Evolutionary conservation across 30 jellyfish, hydroid and myxozoan species (phyloP).

Genomic region (Aurelia sp.): DNA sequence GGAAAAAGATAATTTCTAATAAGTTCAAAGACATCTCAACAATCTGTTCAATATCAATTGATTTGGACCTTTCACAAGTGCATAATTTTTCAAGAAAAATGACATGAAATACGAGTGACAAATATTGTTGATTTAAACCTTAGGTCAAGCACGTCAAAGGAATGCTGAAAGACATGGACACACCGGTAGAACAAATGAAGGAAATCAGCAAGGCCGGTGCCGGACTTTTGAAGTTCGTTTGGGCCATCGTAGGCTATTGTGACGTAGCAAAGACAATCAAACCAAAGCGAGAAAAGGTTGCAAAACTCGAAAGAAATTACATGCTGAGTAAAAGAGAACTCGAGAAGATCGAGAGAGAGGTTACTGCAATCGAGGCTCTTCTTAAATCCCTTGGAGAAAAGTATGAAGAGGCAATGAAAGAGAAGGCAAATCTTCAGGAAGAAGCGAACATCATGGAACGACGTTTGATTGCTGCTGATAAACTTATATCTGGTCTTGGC

Average conservation of each 20-base stretch:
- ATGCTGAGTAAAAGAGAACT: conserved; percentile 92
- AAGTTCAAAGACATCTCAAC: no score
- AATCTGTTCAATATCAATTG: background rate
- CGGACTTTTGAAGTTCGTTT: conserved; percentile 87
- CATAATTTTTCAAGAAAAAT: background rate
- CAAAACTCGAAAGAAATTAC: conserved; percentile 87
- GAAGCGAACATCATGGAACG: conserved; percentile 98
- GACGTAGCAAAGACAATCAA: conserved; percentile 93
- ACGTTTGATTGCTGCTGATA: conserved; percentile 97
- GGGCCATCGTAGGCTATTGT: conserved; percentile 97
- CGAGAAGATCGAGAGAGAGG: conserved; percentile 93
- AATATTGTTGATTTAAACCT: no score
- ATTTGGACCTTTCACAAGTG: conserved; percentile 2
- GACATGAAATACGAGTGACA: no score
- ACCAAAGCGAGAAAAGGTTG: conserved; percentile 97
- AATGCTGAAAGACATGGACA: conserved; percentile 88
- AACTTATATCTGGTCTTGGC: conserved; percentile 95
- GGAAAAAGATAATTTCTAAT: no score
- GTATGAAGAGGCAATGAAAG: conserved; percentile 92
- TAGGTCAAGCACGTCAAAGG: conserved; percentile 89
- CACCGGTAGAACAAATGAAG: conserved; percentile 83
- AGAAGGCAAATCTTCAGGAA: conserved; percentile 85
- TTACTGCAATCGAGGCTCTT: conserved; percentile 89
- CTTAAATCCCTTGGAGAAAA: conserved; percentile 81
- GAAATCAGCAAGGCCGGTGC: conserved; percentile 99